A percentile compares a stretch with the other conserved stretches of the same genome.
Evolutionary conservation across 2,888 invertebrate species (phyloP).

Genomic region (Epiblema foenella): DNA sequence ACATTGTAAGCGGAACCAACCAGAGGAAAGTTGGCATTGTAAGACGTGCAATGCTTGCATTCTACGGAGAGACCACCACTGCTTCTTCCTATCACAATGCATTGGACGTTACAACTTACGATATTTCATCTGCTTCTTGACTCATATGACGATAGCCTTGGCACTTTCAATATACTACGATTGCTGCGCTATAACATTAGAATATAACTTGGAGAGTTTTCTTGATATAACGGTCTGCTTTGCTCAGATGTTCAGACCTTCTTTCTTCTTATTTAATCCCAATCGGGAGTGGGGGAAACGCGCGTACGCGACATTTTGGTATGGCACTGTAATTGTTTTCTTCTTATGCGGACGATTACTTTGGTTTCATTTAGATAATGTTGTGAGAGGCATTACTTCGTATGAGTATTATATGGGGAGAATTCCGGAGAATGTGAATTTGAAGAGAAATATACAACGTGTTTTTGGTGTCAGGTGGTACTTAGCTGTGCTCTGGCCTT

Average conservation of each 20-base stretch:
- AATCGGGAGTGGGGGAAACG: conserved; percentile 52
- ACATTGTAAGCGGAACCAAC: conserved; percentile 87
- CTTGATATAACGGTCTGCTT: conserved; percentile 4
- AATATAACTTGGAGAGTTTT: conserved; percentile 51
- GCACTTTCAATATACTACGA: conserved; percentile 86
- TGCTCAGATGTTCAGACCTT: not conserved
- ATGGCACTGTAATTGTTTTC: conserved; percentile 57
- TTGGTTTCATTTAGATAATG: conserved; percentile 73
- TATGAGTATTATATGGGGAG: conserved; percentile 69
- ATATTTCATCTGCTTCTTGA: conserved; percentile 90
- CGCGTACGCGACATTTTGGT: conserved; percentile 61
- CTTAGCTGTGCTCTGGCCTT: conserved; percentile 19
- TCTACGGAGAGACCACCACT: conserved; percentile 92
- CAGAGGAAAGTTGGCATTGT: conserved; percentile 95
- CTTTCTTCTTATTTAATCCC: conserved; percentile 43
- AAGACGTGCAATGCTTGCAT: conserved; percentile 91
- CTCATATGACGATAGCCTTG: conserved; percentile 88
- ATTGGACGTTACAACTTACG: conserved; percentile 92
- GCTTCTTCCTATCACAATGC: conserved; percentile 93
- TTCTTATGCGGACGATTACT: conserved; percentile 59
- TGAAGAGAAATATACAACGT: conserved; percentile 87
- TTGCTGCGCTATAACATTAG: conserved; percentile 84
- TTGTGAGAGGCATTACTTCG: conserved; percentile 81
- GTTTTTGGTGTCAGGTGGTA: conserved; percentile 65
- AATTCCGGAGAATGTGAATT: conserved; percentile 86